Conservation (phyloP, 2,113 vertebrate genomes). For the Danio rerio region GRCz12tu NC_133185.1:27844501-27845000, state of each 20-base stretch:
- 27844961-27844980: slow-evolving; percentile 12
- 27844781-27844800: slow-evolving; percentile 2
- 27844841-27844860: no score
- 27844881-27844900: slow-evolving; percentile 22
- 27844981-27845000: neutral
- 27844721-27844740: slow-evolving; percentile 64
- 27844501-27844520: slow-evolving; percentile 82
- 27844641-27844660: slow-evolving; percentile 88
- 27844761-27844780: neutral
- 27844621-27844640: slow-evolving; percentile 67
- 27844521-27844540: slow-evolving; percentile 93
- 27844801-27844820: neutral
- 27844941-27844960: slow-evolving; percentile 14
- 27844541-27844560: slow-evolving; percentile 86
- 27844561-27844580: neutral
- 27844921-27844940: slow-evolving; percentile 16
- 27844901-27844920: neutral
- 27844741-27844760: neutral
- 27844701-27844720: slow-evolving; percentile 87
- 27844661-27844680: slow-evolving; percentile 92
- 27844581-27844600: neutral
- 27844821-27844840: neutral
- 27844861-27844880: neutral
- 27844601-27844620: neutral
- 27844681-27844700: slow-evolving; percentile 87